These are phyloP conservation scores for Channa maculata DNA, from an alignment of 2,113 vertebrate genomes.

Conservation along the genomic window DNA sequence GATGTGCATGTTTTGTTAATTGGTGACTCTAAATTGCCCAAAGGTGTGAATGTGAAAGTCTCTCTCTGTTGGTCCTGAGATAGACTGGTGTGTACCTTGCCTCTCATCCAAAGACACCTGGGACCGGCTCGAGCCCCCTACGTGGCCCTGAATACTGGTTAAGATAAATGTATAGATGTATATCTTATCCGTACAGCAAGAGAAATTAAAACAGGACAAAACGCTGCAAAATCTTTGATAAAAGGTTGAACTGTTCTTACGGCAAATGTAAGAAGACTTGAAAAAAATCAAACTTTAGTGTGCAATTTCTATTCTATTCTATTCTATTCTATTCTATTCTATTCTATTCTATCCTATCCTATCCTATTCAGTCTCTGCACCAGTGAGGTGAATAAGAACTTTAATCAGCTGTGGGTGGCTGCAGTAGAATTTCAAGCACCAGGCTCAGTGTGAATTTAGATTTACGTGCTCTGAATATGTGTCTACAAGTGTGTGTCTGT, in stretches of 20 bases:
- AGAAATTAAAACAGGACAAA: background rate
- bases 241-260: constrained; percentile 19
- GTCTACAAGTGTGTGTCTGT: constrained; percentile 39
- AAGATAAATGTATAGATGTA: no score
- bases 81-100: no score
- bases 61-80: no score
- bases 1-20: no score
- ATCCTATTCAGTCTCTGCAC: constrained; percentile 44
- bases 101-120: no score
- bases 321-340: constrained; percentile 3
- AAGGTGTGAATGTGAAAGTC: no score
- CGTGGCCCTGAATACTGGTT: no score
- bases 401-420: constrained; percentile 63
- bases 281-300: constrained; percentile 17
- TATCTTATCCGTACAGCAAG: no score
- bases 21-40: no score
- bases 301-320: background rate
- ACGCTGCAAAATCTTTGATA: background rate
- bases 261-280: background rate
- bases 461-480: constrained; percentile 67
- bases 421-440: constrained; percentile 67
- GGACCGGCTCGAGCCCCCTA: no score
- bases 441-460: constrained; percentile 60
- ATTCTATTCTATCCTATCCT: no score
- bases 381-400: constrained; percentile 40